phyloP scores from a whole-genome alignment of 2,888 invertebrate genomes.

The Seira musarum region DNA sequence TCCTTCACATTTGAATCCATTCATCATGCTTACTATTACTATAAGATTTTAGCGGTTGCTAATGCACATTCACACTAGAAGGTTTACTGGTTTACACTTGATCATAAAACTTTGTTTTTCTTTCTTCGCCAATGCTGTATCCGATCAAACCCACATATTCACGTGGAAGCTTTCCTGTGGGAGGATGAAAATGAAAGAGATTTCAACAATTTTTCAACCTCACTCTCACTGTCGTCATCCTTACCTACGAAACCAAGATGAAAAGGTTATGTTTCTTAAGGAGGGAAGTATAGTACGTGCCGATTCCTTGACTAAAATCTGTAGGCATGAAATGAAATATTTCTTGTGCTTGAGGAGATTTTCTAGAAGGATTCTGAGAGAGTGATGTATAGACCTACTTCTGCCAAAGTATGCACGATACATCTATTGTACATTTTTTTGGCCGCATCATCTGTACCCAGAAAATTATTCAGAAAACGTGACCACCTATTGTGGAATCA shows the following conservation, averaged over 20 bases:
- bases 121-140: too few relatives aligned
- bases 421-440: too few relatives aligned
- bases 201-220: background rate
- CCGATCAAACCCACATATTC: too few relatives aligned
- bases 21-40: background rate
- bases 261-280: too few relatives aligned
- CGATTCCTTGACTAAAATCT: background rate
- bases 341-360: background rate
- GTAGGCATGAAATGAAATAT: conserved; percentile 1
- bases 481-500: too few relatives aligned
- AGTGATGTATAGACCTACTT: too few relatives aligned
- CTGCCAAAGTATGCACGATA: too few relatives aligned
- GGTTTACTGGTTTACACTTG: background rate
- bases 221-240: too few relatives aligned
- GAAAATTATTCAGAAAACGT: too few relatives aligned
- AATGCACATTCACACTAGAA: background rate
- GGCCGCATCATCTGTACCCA: too few relatives aligned
- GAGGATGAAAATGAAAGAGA: background rate
- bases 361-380: too few relatives aligned
- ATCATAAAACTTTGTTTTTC: background rate
- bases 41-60: background rate
- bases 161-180: background rate
- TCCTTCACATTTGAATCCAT: background rate
- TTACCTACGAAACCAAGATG: too few relatives aligned
- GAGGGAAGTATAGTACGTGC: background rate